Base-by-base conservation (phyloP, 2,888 invertebrate species). In the Oscheius sp. region DNA sequence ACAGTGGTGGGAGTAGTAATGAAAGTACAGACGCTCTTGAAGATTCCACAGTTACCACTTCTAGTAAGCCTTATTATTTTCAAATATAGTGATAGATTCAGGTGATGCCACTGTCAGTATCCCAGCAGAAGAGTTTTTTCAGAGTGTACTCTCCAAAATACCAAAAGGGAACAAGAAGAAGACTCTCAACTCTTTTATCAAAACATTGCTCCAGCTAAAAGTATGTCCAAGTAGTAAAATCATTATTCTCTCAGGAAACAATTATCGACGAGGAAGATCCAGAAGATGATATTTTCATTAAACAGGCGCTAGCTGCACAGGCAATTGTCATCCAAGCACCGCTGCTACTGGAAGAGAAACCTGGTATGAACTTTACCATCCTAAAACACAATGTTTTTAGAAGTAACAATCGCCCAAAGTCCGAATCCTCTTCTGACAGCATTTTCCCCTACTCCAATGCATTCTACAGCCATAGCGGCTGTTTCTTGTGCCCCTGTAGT, bases 121-220 rank as follows among this genome's bases (percentile, higher is more conserved):
- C n/a, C 29, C 48, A 2, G 48, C 63, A 29, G 63, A 63, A 5
- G 63, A 63, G 48, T 37, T 68, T 9, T 68, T 68, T 29, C 21
- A 21, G 21, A 35, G 55, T 7, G 29, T 68, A 32, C 13, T 68
- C 10, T 10, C 7, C n/a, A 68, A 33, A 5, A 35, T 55, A 37
- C 68, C 68, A 32, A 55, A 13, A n/a, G 68, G 55, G 7, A 51
- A 51, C 7, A 53, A 68, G 42, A 68, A 68, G 42, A 55, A 68
- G 29, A 68, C 55, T 9, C 5, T 68, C 3, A 29, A 68, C 21
- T 33, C 68, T 29, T 37, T 68, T 11, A 53, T 68, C 13, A 53
- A 35, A 42, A 68, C 68, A n/a, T 10, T 68, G 35, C 21, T 37
- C 13, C 33, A 68, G 21, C 37, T 68, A 11, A 68, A 42, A 35